These are phyloP conservation scores for Spodoptera exigua DNA, from an alignment of 2,888 invertebrate species.

Conservation along the genomic window DNA sequence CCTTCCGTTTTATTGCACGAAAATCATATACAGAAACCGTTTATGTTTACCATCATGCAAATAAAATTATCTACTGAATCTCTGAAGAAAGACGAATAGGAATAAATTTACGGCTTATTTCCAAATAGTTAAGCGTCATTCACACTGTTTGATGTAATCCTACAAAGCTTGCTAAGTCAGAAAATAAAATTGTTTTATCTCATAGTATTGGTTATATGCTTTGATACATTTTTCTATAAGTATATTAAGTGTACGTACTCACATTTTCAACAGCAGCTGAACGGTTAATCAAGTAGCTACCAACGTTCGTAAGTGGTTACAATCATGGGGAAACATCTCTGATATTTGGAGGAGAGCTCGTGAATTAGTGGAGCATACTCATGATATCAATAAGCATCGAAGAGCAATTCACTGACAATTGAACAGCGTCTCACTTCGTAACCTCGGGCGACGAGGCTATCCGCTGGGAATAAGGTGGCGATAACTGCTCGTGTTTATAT, in stretches of 20 bases:
- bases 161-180: too few species aligned
- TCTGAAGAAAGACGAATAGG: background rate
- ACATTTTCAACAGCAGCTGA: background rate
- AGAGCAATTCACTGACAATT: constrained; percentile 30
- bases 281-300: constrained; percentile 3
- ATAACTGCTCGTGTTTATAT: constrained; percentile 20
- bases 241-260: background rate
- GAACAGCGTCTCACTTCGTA: constrained; percentile 14
- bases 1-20: constrained; percentile 23
- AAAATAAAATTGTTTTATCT: too few species aligned
- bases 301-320: background rate
- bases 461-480: constrained; percentile 23
- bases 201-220: too few species aligned
- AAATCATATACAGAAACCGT: constrained; percentile 26
- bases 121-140: too few species aligned
- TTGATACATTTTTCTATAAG: too few species aligned
- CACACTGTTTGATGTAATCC: too few species aligned
- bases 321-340: constrained; percentile 21
- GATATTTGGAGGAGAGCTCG: constrained; percentile 28
- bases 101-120: too few species aligned
- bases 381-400: constrained; percentile 30
- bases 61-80: constrained; percentile 26
- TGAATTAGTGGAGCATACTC: constrained; percentile 26
- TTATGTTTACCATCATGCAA: constrained; percentile 22
- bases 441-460: constrained; percentile 21